Evolutionary conservation across 2,113 vertebrate genomes (phyloP).

Genomic region (Heterotilapia buettikoferi): DNA sequence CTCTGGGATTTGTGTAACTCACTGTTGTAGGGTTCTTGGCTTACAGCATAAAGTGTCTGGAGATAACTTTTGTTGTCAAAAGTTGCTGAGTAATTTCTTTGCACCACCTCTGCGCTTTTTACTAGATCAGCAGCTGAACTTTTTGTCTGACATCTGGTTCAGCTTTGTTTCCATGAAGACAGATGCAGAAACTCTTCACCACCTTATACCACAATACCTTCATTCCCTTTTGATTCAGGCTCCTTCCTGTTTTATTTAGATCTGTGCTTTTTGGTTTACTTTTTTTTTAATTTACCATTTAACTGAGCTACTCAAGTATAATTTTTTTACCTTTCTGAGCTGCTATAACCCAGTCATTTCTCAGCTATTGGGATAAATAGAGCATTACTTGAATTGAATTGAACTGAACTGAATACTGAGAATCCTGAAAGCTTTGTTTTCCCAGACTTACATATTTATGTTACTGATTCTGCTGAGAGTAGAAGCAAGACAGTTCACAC

Average conservation of each 20-base stretch:
- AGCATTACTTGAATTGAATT: neutral
- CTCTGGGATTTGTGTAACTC: neutral
- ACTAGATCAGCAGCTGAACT: neutral
- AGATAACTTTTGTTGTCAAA: neutral
- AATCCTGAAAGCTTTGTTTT: neutral
- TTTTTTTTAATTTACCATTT: fast-evolving
- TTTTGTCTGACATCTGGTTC: neutral
- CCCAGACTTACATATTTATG: neutral
- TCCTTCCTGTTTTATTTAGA: neutral
- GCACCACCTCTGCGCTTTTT: neutral
- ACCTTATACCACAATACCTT: neutral
- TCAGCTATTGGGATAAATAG: neutral
- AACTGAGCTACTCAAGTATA: neutral
- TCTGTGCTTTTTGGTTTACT: neutral
- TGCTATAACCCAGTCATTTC: neutral
- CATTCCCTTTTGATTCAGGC: neutral
- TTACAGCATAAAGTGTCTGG: neutral
- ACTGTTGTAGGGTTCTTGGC: neutral
- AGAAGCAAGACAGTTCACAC: neutral
- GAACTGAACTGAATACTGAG: neutral
- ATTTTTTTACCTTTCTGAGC: neutral
- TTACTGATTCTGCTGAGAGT: neutral
- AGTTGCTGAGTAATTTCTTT: neutral
- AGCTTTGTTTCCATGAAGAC: neutral
- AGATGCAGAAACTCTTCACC: neutral